A percentile compares a stretch with the other conserved stretches of the same genome.
These are phyloP conservation scores for Cirrhinus molitorella DNA, from an alignment of 2,797 vertebrate genomes.

Conservation along the genomic window DNA sequence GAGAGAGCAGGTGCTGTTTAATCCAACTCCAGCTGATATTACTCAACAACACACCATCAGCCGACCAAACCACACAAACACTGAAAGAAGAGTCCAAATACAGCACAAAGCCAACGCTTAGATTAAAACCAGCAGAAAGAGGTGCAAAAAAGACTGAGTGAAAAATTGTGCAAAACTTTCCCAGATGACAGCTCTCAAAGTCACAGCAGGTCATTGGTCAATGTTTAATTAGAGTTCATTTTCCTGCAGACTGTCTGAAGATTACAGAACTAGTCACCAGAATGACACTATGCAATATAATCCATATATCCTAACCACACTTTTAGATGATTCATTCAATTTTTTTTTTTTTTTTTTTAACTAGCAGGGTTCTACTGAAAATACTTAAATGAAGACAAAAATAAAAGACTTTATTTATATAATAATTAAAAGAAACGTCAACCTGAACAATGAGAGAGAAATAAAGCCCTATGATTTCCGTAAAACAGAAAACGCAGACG, in stretches of 20 bases:
- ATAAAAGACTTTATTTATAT: too few relatives aligned
- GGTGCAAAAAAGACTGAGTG: background rate
- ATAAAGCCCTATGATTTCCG: too few relatives aligned
- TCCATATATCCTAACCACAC: background rate
- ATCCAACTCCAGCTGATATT: conserved; percentile 13
- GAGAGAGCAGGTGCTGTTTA: conserved; percentile 28
- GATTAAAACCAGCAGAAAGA: background rate
- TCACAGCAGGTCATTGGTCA: conserved; percentile 1
- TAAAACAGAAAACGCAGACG: too few relatives aligned
- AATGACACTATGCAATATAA: background rate
- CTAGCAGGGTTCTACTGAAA: background rate
- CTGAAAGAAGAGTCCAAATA: background rate
- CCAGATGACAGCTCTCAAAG: background rate
- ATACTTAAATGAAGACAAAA: background rate
- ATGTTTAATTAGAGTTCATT: background rate
- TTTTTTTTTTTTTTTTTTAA: too few relatives aligned
- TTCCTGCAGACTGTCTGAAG: background rate
- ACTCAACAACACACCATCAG: background rate
- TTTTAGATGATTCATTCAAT: background rate
- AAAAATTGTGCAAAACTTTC: background rate
- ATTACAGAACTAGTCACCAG: background rate
- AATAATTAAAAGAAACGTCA: too few relatives aligned
- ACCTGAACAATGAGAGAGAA: background rate
- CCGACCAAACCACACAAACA: background rate
- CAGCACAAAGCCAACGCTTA: background rate